Percentiles rank a stretch among this genome's conserved stretches.
Conservation (phyloP, 2,113 vertebrate genomes). For the Vireo altiloquus region DNA sequence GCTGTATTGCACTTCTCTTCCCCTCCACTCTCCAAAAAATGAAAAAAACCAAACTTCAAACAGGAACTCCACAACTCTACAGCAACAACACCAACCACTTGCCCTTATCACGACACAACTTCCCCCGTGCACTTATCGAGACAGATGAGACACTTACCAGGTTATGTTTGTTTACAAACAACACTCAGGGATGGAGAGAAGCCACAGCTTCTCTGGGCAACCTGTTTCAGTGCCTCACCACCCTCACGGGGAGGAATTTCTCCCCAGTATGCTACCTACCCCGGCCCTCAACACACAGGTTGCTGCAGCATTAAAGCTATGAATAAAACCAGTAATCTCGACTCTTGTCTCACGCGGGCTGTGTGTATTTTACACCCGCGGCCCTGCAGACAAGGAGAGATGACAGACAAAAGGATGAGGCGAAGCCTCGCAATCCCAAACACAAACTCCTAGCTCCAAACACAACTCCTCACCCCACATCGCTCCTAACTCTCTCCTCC, state of each 20-base stretch:
- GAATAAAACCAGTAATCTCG: background rate
- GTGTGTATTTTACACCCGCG: background rate
- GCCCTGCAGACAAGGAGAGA: background rate
- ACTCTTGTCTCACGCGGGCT: fast-evolving
- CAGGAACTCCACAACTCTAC: background rate
- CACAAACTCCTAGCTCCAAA: background rate
- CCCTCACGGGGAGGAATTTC: too few species aligned
- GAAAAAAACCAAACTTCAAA: background rate
- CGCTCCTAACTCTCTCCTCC: background rate
- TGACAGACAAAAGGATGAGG: background rate
- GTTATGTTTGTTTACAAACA: background rate
- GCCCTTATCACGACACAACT: background rate
- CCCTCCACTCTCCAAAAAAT: background rate
- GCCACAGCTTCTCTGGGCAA: background rate
- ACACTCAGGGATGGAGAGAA: background rate
- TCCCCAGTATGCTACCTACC: background rate
- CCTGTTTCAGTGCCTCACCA: background rate
- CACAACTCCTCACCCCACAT: background rate
- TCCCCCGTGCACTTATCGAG: background rate
- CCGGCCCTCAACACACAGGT: too few species aligned
- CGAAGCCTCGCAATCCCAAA: background rate
- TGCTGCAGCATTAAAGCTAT: background rate
- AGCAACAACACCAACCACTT: background rate
- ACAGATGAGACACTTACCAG: background rate
- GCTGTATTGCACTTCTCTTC: background rate